These are phyloP conservation scores for Saguinus midas DNA, from an alignment of 2,113 vertebrate species.

Conservation along the genomic window DNA sequence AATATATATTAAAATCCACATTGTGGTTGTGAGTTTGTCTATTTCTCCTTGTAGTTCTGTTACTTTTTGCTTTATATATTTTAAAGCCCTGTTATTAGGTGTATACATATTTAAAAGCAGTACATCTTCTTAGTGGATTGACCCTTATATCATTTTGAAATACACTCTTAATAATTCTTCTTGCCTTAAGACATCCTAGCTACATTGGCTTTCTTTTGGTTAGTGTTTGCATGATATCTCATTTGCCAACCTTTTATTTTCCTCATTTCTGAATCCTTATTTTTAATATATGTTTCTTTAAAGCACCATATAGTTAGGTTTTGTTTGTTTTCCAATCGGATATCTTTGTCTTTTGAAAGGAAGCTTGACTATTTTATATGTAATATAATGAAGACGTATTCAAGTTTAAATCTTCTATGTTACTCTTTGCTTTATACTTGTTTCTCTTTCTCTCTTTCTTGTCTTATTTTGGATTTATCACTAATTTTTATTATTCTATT, in stretches of 20 bases:
- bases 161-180: not conserved
- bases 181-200: not conserved
- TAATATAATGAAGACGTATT: not conserved
- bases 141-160: not conserved
- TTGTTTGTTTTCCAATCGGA: not conserved
- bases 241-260: not conserved
- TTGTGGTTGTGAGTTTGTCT: not conserved
- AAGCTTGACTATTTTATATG: not conserved
- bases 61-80: not conserved
- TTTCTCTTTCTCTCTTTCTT: not conserved
- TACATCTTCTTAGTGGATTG: not conserved
- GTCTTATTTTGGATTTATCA: not conserved
- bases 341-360: not conserved
- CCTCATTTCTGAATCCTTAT: not conserved
- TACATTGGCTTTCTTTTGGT: not conserved
- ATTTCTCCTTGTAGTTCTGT: not conserved
- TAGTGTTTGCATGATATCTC: not conserved
- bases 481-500: constrained; percentile 3
- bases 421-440: not conserved
- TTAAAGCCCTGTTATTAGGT: not conserved
- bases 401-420: not conserved
- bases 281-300: not conserved
- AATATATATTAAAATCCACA: not conserved
- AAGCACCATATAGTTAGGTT: not conserved
- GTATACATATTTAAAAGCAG: not conserved